Base-by-base conservation (phyloP, 2,797 vertebrate genomes). In the Uromys caudimaculatus region DNA sequence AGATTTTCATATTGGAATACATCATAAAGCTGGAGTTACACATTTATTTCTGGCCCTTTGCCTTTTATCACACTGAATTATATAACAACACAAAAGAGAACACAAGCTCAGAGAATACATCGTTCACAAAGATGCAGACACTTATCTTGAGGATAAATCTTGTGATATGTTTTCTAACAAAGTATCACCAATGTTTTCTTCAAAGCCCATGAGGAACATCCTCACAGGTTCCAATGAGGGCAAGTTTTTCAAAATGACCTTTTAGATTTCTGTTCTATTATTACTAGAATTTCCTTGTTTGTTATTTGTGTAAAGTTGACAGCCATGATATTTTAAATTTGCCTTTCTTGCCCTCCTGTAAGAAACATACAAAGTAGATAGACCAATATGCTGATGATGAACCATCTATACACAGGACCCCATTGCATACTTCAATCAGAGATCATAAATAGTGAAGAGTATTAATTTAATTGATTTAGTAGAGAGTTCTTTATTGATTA, bases 1-100 rank as follows among this genome's bases (percentile, higher is more conserved):
- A 97, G 86, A 91, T 94, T 92, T 97, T 94, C 82, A 29, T 93
- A 93, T 96, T 78, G 76, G 85, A 96, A 94, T 86, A 96, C 50
- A 89, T 93, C 29, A 64, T 47, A 73, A 95, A 64, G 41, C 83
- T 91, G 75, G 32, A 95, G 64, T 62, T 87, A 76, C 29, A 62
- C 62, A 73, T 93, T 91, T 67, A 38, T 87, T 87, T 77, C 44
- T 95, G 90, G 89, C 58, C 75, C 92, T 96, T 91, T 77, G 69
- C 75, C 92, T 96, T 94, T 96, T 90, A 96, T 91, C 82, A 69
- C n/a, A 69, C n/a, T 67, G 91, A 94, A 95, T 94, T 96, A 84
- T 64, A 91, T 35, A 78, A 94, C 32, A 54, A 50, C 91, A 86
- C 29, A 71, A 95, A 95, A 94, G 81, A 78, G 89, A 69, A 89